phyloP scores from a whole-genome alignment of 2,888 invertebrate genomes.

The Dasypogon diadema region DNA sequence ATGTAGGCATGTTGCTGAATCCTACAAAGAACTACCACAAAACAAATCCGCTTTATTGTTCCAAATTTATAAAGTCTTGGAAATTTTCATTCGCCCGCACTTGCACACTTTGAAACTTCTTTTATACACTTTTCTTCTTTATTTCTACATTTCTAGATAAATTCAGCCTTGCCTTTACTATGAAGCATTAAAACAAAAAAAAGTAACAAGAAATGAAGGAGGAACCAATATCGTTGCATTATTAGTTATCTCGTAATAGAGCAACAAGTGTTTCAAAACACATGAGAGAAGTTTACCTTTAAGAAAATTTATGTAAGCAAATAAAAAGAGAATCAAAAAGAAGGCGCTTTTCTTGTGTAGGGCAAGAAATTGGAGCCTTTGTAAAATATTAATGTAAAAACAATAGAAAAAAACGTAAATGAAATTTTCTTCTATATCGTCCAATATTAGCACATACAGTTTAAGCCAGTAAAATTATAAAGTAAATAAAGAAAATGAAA shows the following conservation, averaged over 20 bases:
- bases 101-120: no score
- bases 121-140: no score
- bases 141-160: no score
- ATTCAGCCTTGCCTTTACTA: constrained; percentile 19
- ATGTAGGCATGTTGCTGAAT: no score
- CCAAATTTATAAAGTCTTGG: no score
- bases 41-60: no score
- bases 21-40: no score
- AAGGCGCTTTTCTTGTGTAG: background rate
- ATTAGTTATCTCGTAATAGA: constrained; percentile 51
- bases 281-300: constrained; percentile 1
- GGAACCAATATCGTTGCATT: constrained; percentile 58
- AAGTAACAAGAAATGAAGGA: constrained; percentile 40
- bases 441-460: constrained; percentile 23
- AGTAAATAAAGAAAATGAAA: constrained; percentile 29
- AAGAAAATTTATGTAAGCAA: constrained; percentile 22
- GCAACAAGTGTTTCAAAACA: constrained; percentile 43
- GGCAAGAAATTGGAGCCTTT: background rate
- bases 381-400: constrained; percentile 29
- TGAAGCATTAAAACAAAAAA: constrained; percentile 10
- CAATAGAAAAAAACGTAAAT: constrained; percentile 12
- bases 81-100: no score
- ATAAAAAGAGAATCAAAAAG: constrained; percentile 40
- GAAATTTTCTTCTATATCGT: constrained; percentile 43
- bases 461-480: constrained; percentile 7